A percentile compares a stretch with the other conserved stretches of the same genome.
phyloP scores from a whole-genome alignment of 2,797 vertebrate genomes.

The Poeciliopsis turneri region DNA sequence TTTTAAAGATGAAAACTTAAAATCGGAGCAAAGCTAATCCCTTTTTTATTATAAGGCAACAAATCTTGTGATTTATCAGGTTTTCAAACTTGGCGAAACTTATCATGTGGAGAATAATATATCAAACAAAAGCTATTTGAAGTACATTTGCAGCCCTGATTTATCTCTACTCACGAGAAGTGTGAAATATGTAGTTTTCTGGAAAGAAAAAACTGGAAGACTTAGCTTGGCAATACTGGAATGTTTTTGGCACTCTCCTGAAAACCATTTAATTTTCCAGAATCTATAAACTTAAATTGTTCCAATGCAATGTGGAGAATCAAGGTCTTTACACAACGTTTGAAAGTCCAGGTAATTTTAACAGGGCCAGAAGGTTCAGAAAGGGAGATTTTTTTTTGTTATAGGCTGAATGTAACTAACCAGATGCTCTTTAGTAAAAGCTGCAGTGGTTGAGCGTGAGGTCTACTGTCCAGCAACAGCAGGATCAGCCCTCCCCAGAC shows the following conservation, averaged over 20 bases:
- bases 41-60: not conserved
- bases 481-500: slow-evolving; percentile 73
- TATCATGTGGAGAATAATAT: not conserved
- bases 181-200: not conserved
- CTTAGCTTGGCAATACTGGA: not conserved
- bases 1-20: not conserved
- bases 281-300: not conserved
- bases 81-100: not conserved
- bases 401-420: slow-evolving; percentile 20
- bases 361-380: not conserved
- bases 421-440: slow-evolving; percentile 43
- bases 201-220: not conserved
- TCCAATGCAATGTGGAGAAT: not conserved
- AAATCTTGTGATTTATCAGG: not conserved
- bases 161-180: not conserved
- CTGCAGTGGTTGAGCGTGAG: slow-evolving; percentile 63
- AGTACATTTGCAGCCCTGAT: not conserved
- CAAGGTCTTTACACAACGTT: not conserved
- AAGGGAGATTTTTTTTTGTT: slow-evolving; percentile 18
- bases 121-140: not conserved
- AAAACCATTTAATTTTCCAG: not conserved
- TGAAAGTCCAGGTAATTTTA: slow-evolving; percentile 12
- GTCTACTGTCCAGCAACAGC: slow-evolving; percentile 64
- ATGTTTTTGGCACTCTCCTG: not conserved
- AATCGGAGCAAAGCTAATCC: not conserved